Base-by-base conservation (phyloP, 2,888 invertebrate genomes). In the Dryadula phaetusa region DNA sequence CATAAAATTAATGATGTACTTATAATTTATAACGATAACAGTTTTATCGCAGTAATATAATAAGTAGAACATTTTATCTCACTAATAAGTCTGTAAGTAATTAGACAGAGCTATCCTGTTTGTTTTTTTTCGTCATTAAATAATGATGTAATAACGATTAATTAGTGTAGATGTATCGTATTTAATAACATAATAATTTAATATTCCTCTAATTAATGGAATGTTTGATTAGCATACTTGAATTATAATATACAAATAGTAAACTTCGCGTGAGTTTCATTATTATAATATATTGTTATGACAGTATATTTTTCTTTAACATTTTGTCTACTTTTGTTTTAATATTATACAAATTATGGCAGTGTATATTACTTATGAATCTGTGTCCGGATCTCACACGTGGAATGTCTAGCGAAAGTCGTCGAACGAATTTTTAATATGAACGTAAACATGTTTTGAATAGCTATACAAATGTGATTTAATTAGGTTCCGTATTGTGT, bases 401-500 rank as follows among this genome's bases (percentile, higher is more conserved):
- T 10, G 34, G 56, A 56, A 56, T 64, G 56, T 64, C 54, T 46
- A 40, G 46, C 64, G 64, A 64, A 64, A 56, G 64, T 56, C 14
- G 46, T 56, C 18, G 64, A 18, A 34, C 22, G 40, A 56, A 40
- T 56, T 56, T 22, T 40, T 16, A 56, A 56, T 40, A 40, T 22
- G 22, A 40, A 37, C n/a, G 22, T n/a, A 25, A 16, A 16, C 28
- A 60, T 28, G 42, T 61, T 54, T 53, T 14, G 34, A 37, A 64
- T 40, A 53, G 14, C 44, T 53, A 47, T 61, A 62, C 46, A 69
- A 69, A 70, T 53, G 63, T 65, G 65, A 65, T 49, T 47, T 62
- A 65, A 67, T 71, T 67, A 62, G 53, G 63, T 62, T 52, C 47
- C 62, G 81, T 82, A 86, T 85, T 87, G 85, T 87, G 82, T 84